Conservation (phyloP, 2,113 vertebrate genomes). For the Arvicanthis niloticus region DNA sequence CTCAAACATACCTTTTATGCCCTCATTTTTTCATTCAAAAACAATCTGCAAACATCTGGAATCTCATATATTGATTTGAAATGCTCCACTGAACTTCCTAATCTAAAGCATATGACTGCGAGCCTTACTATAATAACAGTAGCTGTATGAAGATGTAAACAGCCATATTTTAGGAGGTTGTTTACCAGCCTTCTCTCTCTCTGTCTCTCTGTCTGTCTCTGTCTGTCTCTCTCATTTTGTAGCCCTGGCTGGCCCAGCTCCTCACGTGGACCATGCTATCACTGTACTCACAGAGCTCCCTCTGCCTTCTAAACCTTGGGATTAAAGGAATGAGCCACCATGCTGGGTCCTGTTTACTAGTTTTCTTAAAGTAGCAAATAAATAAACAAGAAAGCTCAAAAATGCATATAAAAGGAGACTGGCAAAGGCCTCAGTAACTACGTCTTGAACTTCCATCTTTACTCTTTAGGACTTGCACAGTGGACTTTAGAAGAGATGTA, state of each 20-base stretch:
- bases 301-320: not conserved
- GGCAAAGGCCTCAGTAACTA: conserved; percentile 93
- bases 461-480: conserved; percentile 94
- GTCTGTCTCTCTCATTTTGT: not conserved
- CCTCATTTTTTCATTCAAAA: not conserved
- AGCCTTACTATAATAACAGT: conserved; percentile 64
- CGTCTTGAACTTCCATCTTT: conserved; percentile 96
- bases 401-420: conserved; percentile 92
- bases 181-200: not conserved
- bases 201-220: not conserved
- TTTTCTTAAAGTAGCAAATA: conserved; percentile 63
- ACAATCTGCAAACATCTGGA: conserved; percentile 45
- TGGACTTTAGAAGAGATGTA: conserved; percentile 89
- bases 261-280: not conserved
- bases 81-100: conserved; percentile 56
- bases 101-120: conserved; percentile 55
- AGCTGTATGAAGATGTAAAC: conserved; percentile 56
- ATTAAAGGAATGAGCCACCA: not conserved
- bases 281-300: not conserved
- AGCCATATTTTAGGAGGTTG: conserved; percentile 59
- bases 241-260: not conserved
- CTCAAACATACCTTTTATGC: not conserved
- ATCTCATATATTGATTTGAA: conserved; percentile 49
- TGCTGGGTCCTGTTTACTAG: not conserved
- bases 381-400: conserved; percentile 74